Base-by-base conservation (phyloP, 2,888 invertebrate species). In the Stomorhina lunata region DNA sequence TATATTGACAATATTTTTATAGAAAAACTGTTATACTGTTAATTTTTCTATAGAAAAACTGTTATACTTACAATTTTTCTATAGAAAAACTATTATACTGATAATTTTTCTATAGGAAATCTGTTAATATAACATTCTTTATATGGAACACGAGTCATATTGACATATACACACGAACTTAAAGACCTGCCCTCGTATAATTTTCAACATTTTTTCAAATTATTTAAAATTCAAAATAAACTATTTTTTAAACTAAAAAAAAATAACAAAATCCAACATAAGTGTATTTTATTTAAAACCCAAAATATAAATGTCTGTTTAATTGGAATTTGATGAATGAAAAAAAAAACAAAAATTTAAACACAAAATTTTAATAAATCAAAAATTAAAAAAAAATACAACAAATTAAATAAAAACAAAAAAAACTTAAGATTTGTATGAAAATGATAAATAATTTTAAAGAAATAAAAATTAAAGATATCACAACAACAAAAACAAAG, bases 381-480 rank as follows among this genome's bases (percentile, higher is more conserved):
- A 73, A 72, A 80, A 80, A 66, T 29, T 32, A 34, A 40, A 9
- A 53, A 61, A 6, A 66, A 66, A n/a, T n/a, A n/a, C n/a, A n/a
- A n/a, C n/a, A n/a, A n/a, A n/a, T n/a, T n/a, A n/a, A n/a, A n/a
- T n/a, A n/a, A n/a, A 50, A 32, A 34, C 10, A 34, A 5, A 66
- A 50, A 40, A 50, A 50, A 57, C 71, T 43, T 69, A 69, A 32
- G 59, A 65, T 73, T 79, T 80, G 73, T 72, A 80, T 73, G 29
- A 71, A 66, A 57, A 57, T 29, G 20, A 9, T 10, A 9, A 57
- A 57, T 27, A 43, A 43, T 43, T 43, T 63, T 63, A n/a, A 22
- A 15, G 34, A 57, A 9, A 40, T 6, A 27, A 27, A 17, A 57
- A 12, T 20, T 12, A 17, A 22, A n/a, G 25, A 10, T 22, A 32